Percentiles rank a stretch among this genome's conserved stretches.
phyloP scores from a whole-genome alignment of 2,888 invertebrate genomes.

The Pardosa pseudoannulata region DNA sequence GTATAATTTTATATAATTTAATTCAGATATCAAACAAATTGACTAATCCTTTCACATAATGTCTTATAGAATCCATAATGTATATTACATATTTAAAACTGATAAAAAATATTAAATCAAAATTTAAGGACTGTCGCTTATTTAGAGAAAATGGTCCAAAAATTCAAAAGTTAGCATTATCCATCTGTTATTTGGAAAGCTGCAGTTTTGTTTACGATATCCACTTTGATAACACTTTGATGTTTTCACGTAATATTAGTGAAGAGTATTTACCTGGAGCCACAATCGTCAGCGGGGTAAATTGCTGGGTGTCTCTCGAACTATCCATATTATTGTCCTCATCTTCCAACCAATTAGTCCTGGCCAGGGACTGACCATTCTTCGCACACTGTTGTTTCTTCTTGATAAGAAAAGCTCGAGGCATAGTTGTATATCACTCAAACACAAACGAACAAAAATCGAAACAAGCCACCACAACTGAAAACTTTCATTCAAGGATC shows the following conservation, averaged over 20 bases:
- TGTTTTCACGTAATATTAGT: not conserved
- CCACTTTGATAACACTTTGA: not conserved
- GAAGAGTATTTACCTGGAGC: constrained; percentile 37
- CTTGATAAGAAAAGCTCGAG: constrained; percentile 74
- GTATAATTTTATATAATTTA: too few species aligned
- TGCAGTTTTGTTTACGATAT: too few species aligned
- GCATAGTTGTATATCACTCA: constrained; percentile 64
- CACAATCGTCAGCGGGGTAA: constrained; percentile 53
- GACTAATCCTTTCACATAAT: too few species aligned
- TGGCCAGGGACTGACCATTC: constrained; percentile 47
- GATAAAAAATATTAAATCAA: too few species aligned
- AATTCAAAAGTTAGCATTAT: too few species aligned
- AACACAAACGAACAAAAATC: constrained; percentile 1
- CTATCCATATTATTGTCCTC: constrained; percentile 47
- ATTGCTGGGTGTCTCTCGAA: constrained; percentile 42
- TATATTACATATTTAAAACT: too few species aligned
- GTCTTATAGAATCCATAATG: too few species aligned
- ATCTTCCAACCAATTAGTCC: constrained; percentile 50
- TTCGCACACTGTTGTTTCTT: constrained; percentile 71
- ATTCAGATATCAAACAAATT: too few species aligned
- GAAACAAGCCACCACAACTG: not conserved
- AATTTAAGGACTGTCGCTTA: too few species aligned
- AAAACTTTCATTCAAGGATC: constrained; percentile 12
- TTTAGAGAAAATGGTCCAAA: too few species aligned
- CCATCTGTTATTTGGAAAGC: too few species aligned